phyloP scores from a whole-genome alignment of 2,113 vertebrate genomes.

The Cepphus grylle region DNA sequence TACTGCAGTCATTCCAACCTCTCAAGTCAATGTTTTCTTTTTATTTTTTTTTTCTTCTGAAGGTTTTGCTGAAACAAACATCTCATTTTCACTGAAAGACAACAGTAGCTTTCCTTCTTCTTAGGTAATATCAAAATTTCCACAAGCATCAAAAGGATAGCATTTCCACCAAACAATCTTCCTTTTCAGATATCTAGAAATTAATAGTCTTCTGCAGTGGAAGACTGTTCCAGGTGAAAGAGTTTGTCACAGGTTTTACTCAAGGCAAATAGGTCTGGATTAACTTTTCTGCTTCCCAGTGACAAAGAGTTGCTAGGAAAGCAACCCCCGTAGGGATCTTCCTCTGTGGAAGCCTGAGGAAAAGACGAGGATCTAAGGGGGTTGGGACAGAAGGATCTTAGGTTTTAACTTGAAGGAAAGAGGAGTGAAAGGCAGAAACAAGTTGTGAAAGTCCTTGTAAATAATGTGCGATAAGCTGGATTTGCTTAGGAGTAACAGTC shows the following conservation, averaged over 20 bases:
- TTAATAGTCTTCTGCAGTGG: not conserved
- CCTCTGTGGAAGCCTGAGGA: not conserved
- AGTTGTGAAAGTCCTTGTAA: not conserved
- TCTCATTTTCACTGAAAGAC: not conserved
- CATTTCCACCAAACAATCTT: not conserved
- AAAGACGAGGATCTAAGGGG: fast-evolving
- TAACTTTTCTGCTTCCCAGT: not conserved
- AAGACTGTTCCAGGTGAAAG: not conserved
- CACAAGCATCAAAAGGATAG: not conserved
- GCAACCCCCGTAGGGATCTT: not conserved
- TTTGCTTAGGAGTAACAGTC: not conserved
- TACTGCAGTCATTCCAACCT: not conserved
- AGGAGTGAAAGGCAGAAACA: not conserved
- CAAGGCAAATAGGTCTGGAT: not conserved
- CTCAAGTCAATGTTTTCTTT: not conserved
- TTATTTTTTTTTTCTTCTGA: not conserved
- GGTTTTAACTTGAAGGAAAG: not conserved
- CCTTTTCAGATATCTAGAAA: not conserved
- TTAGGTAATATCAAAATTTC: not conserved
- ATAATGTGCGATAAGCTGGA: not conserved
- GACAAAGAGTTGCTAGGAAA: not conserved
- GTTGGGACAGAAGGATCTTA: not conserved
- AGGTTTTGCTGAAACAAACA: not conserved
- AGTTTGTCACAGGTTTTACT: not conserved
- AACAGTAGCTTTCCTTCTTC: not conserved